phyloP scores from a whole-genome alignment of 2,797 vertebrate genomes.

The Cyclopterus lumpus region DNA sequence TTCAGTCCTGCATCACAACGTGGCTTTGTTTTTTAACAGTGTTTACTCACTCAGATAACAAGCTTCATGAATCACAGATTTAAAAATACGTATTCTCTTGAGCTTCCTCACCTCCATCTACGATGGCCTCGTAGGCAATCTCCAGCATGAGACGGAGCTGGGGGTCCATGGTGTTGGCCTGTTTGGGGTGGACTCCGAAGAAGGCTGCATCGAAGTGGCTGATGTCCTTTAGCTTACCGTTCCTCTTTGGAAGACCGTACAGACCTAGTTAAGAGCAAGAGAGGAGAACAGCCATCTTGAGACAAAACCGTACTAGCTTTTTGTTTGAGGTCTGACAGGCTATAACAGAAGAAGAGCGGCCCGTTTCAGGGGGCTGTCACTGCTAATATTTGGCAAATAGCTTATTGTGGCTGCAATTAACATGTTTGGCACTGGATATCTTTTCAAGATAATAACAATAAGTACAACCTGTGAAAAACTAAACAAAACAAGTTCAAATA shows the following conservation, averaged over 20 bases:
- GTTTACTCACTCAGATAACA: background rate
- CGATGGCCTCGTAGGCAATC: conserved; percentile 92
- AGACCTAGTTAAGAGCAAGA: conserved; percentile 83
- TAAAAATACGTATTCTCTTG: background rate
- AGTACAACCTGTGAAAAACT: too few species aligned
- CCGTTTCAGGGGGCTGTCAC: too few species aligned
- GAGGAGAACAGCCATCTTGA: too few species aligned
- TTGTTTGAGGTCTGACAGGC: too few species aligned
- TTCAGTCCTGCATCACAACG: conserved; percentile 85
- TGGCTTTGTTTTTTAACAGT: background rate
- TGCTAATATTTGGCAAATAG: too few species aligned
- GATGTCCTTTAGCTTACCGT: conserved; percentile 96
- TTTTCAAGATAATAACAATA: too few species aligned
- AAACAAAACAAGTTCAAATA: too few species aligned
- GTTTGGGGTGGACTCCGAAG: conserved; percentile 94
- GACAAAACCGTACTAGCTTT: too few species aligned
- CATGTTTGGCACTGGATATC: too few species aligned
- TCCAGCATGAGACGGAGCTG: conserved; percentile 95
- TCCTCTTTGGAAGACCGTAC: conserved; percentile 91
- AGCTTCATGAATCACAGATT: background rate
- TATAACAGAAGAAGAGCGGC: too few species aligned
- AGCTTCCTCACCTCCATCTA: conserved; percentile 90
- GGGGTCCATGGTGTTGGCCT: conserved; percentile 98
- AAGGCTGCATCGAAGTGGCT: conserved; percentile 94
- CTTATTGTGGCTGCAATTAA: too few species aligned